Evolutionary conservation across 92 coral and sea anemone species (phyloP).

Genomic region (Porites evermanni): DNA sequence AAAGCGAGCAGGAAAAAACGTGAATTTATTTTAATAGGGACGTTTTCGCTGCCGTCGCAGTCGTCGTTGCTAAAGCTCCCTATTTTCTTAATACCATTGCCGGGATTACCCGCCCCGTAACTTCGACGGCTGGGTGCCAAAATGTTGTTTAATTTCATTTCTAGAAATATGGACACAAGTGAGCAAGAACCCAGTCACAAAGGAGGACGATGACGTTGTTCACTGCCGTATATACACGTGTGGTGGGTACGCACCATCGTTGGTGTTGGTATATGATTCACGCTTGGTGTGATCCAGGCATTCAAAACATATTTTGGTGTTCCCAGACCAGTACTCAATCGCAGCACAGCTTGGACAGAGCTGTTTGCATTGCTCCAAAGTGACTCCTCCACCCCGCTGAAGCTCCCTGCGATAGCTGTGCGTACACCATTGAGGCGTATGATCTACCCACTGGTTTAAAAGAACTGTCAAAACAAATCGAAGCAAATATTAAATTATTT

Average conservation of each 20-base stretch:
- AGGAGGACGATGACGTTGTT: too few species aligned
- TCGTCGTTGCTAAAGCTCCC: too few species aligned
- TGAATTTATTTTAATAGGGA: too few species aligned
- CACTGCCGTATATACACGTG: not conserved
- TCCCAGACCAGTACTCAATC: not conserved
- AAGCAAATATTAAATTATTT: too few species aligned
- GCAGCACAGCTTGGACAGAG: not conserved
- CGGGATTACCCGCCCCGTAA: too few species aligned
- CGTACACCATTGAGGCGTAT: not conserved
- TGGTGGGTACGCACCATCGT: not conserved
- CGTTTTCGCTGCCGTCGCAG: too few species aligned
- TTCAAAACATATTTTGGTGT: not conserved
- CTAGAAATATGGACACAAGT: too few species aligned
- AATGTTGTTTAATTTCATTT: too few species aligned
- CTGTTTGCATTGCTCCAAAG: not conserved
- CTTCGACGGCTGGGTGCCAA: too few species aligned
- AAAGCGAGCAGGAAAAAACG: too few species aligned
- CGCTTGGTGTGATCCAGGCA: constrained; percentile 8
- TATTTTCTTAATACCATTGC: too few species aligned
- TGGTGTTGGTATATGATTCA: not conserved
- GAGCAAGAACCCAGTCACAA: too few species aligned
- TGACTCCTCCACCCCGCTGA: not conserved
- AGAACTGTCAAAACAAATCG: not conserved
- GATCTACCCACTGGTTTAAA: not conserved
- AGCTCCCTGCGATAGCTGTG: not conserved